phyloP scores from a whole-genome alignment of 1,140 invertebrate genomes.

The Episyrphus balteatus region DNA sequence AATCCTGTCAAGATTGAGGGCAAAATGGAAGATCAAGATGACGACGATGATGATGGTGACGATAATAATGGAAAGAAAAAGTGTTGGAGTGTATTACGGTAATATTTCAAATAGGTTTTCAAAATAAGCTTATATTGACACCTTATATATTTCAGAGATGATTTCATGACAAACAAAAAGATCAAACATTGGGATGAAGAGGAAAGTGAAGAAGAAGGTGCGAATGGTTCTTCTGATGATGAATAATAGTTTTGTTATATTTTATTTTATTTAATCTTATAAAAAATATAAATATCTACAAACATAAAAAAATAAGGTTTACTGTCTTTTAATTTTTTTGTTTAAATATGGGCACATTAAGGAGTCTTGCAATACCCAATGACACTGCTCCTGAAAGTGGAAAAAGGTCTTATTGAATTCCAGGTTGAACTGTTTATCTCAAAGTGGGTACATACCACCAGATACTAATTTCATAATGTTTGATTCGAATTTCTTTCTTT shows the following conservation, averaged over 20 bases:
- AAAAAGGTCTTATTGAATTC: neutral
- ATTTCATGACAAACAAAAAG: slow-evolving; percentile 79
- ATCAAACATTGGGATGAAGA: slow-evolving; percentile 87
- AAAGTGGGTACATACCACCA: neutral
- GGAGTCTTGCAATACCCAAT: slow-evolving; percentile 5
- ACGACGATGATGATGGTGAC: slow-evolving; percentile 24
- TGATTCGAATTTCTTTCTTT: slow-evolving; percentile 3
- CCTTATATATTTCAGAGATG: slow-evolving; percentile 41
- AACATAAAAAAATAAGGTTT: neutral
- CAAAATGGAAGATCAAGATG: slow-evolving; percentile 39
- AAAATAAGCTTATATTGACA: neutral
- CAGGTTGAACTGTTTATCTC: neutral
- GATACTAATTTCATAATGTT: slow-evolving; percentile 4
- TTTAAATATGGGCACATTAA: slow-evolving; percentile 5
- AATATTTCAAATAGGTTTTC: slow-evolving; percentile 1
- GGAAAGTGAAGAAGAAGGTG: slow-evolving; percentile 35
- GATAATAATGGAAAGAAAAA: slow-evolving; percentile 18
- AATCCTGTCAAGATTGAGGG: slow-evolving; percentile 38
- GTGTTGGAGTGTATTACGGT: slow-evolving; percentile 47
- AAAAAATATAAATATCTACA: neutral
- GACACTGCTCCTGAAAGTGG: slow-evolving; percentile 2
- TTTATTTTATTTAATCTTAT: neutral
- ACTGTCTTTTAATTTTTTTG: neutral
- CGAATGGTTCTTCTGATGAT: slow-evolving; percentile 3
- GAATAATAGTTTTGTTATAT: slow-evolving; percentile 1